phyloP scores from a whole-genome alignment of 1,140 invertebrate species.

The Sycobia sp. region DNA sequence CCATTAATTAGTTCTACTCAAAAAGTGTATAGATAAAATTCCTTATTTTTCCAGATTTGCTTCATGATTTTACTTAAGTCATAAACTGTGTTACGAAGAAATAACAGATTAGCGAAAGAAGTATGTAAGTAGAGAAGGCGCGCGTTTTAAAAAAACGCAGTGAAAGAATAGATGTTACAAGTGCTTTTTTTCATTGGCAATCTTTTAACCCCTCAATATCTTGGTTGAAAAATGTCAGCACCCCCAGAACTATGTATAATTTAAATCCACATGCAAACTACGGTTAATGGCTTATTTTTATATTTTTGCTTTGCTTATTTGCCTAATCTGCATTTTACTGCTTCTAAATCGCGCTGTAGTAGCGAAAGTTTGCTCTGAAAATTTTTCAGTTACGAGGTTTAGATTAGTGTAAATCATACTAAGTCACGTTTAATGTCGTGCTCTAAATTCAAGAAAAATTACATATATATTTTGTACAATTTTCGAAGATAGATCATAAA shows the following conservation, averaged over 20 bases:
- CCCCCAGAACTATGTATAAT: too few relatives aligned
- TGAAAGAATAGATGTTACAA: constrained; percentile 23
- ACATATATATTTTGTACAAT: too few relatives aligned
- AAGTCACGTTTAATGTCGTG: too few relatives aligned
- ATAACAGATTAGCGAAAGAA: constrained; percentile 21
- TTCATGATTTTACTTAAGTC: too few relatives aligned
- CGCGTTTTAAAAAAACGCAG: neutral
- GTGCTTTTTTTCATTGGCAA: constrained; percentile 8
- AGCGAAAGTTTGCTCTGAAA: constrained; percentile 2
- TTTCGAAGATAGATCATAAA: too few relatives aligned
- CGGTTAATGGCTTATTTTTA: neutral
- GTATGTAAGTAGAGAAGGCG: constrained; percentile 12
- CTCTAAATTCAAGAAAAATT: too few relatives aligned
- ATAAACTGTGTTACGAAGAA: constrained; percentile 17
- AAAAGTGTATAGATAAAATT: constrained; percentile 27
- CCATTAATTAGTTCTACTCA: too few relatives aligned
- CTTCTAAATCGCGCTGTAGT: neutral
- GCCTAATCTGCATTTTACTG: constrained; percentile 1
- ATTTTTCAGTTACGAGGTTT: too few relatives aligned
- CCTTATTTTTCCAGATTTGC: too few relatives aligned
- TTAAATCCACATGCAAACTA: constrained; percentile 28
- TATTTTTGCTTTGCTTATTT: constrained; percentile 8
- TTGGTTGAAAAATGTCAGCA: too few relatives aligned
- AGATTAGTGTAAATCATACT: too few relatives aligned
- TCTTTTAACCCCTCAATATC: too few relatives aligned